These are phyloP conservation scores for Phaenicophaeus curvirostris DNA, from an alignment of 2,797 vertebrate genomes.

Conservation along the genomic window DNA sequence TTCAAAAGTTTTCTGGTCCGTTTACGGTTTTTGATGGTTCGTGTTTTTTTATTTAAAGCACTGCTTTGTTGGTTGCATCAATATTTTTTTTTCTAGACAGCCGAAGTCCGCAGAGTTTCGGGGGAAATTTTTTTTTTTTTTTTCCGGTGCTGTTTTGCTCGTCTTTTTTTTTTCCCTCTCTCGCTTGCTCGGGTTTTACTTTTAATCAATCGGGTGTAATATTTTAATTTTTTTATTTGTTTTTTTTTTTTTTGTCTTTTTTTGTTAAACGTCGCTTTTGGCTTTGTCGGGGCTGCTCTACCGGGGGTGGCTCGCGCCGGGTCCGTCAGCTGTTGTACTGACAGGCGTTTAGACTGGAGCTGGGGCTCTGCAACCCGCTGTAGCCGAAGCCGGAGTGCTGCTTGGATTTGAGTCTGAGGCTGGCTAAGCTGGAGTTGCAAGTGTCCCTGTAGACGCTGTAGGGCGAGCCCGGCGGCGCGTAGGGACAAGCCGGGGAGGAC, in stretches of 20 bases:
- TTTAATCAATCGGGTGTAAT: not conserved
- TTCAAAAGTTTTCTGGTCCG: conserved; percentile 62
- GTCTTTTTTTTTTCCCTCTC: not conserved
- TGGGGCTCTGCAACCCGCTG: conserved; percentile 92
- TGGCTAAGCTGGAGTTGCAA: conserved; percentile 95
- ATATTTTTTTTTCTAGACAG: not conserved
- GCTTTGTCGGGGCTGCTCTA: conserved; percentile 44
- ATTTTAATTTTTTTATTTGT: not conserved
- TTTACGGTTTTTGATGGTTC: conserved; percentile 13
- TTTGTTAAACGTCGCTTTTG: conserved; percentile 20
- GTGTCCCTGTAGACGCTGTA: conserved; percentile 98
- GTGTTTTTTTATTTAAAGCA: not conserved
- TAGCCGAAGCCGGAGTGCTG: conserved; percentile 97
- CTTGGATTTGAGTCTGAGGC: conserved; percentile 97
- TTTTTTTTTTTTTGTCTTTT: not conserved
- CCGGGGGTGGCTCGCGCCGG: conserved; percentile 50
- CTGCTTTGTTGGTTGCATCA: not conserved
- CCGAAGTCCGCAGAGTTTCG: not conserved
- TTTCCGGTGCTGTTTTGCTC: not conserved
- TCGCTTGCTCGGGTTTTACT: conserved; percentile 34
- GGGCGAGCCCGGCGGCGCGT: conserved; percentile 91
- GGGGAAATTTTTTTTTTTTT: not conserved
- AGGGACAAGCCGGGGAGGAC: conserved; percentile 92
- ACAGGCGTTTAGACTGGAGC: conserved; percentile 93
- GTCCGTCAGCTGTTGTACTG: conserved; percentile 97